phyloP scores from a whole-genome alignment of 1,140 invertebrate species.

The Tetramorium alpestre region DNA sequence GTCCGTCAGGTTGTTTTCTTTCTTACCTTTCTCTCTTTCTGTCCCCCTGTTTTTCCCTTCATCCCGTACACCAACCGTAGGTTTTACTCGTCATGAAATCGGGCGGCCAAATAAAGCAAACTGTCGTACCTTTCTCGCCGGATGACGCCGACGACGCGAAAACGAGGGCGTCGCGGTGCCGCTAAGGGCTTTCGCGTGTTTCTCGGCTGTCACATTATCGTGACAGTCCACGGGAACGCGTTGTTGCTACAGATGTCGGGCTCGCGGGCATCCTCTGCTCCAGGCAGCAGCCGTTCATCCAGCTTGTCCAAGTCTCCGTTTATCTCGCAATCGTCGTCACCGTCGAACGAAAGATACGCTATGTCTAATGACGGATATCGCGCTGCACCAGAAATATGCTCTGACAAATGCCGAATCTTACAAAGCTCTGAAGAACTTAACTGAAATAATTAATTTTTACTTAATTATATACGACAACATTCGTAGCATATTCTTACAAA shows the following conservation, averaged over 20 bases:
- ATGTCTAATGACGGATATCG: conserved; percentile 42
- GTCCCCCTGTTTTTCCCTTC: background rate
- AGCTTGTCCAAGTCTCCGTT: background rate
- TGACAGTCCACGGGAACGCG: conserved; percentile 68
- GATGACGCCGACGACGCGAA: conserved; percentile 48
- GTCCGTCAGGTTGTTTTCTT: conserved; percentile 24
- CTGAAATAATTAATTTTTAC: background rate
- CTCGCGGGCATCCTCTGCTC: conserved; percentile 47
- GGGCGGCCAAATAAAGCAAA: conserved; percentile 74
- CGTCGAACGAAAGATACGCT: conserved; percentile 26
- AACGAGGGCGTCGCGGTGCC: conserved; percentile 46
- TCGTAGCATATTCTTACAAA: background rate
- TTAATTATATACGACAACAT: background rate
- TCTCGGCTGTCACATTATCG: conserved; percentile 78
- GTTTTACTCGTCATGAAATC: conserved; percentile 69
- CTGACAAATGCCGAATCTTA: background rate
- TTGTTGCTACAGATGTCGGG: conserved; percentile 57
- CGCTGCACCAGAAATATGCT: background rate
- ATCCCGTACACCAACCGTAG: background rate
- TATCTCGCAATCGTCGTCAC: conserved; percentile 40
- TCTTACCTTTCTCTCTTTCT: background rate
- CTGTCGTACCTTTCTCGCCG: conserved; percentile 56
- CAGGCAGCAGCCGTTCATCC: conserved; percentile 18
- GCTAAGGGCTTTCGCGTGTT: conserved; percentile 75
- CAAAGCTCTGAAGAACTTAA: background rate